Conservation (phyloP, 2,113 vertebrate genomes). For the Cebus imitator region DNA sequence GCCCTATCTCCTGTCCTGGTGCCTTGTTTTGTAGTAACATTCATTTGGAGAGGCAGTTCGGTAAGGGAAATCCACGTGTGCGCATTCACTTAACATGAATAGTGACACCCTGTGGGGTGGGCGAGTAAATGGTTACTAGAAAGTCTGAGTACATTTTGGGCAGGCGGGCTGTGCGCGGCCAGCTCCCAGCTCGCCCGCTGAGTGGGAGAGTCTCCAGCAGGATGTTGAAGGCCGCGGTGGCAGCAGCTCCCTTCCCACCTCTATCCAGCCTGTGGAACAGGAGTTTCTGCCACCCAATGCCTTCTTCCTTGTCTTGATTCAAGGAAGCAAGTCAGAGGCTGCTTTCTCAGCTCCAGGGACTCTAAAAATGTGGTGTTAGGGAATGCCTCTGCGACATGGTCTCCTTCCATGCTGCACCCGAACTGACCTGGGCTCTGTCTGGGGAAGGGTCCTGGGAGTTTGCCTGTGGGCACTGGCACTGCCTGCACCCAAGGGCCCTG, state of each 20-base stretch:
- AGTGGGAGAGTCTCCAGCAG: background rate
- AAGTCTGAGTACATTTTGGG: conserved; percentile 31
- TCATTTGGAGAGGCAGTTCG: background rate
- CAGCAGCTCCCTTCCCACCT: background rate
- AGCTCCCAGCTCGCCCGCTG: background rate
- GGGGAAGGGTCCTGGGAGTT: background rate
- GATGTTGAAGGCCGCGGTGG: background rate
- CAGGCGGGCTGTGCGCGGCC: background rate
- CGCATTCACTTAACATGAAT: conserved; percentile 11
- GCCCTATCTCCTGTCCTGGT: background rate
- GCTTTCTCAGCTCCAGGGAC: background rate
- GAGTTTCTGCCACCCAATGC: background rate
- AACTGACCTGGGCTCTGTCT: background rate
- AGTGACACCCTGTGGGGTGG: background rate
- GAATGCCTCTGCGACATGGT: background rate
- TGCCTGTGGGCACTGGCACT: background rate
- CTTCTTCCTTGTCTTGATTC: background rate
- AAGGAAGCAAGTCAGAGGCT: background rate
- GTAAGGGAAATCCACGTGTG: background rate
- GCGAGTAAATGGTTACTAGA: conserved; percentile 33
- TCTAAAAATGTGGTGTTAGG: background rate
- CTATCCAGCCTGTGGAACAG: background rate
- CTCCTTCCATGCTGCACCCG: background rate
- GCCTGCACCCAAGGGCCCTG: background rate
- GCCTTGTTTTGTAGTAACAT: background rate